Conservation (phyloP, 2,888 invertebrate species). For the Metallyticus violacea region DNA sequence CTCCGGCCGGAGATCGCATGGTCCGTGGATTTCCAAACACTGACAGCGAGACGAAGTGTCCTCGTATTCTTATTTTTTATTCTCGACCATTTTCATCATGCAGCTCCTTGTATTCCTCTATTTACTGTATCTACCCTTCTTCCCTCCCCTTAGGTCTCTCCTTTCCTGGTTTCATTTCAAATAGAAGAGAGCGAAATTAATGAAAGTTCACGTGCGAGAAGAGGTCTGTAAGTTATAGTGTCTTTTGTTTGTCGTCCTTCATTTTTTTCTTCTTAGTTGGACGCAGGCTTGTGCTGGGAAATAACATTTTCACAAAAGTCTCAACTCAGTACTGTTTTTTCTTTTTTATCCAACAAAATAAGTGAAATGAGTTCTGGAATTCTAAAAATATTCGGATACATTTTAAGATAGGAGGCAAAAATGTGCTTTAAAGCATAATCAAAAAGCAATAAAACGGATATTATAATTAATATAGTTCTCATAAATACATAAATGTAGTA, state of each 20-base stretch:
- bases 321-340: not conserved
- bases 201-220: not conserved
- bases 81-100: not conserved
- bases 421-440: no score
- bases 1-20: not conserved
- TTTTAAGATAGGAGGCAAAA: no score
- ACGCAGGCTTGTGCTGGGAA: not conserved
- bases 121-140: no score
- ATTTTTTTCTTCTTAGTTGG: not conserved
- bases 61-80: not conserved
- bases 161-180: not conserved
- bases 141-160: not conserved
- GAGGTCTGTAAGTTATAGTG: no score
- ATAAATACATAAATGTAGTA: no score
- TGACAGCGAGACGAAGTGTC: not conserved
- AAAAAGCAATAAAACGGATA: no score
- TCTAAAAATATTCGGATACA: no score
- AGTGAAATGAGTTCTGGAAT: not conserved
- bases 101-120: not conserved
- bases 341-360: not conserved
- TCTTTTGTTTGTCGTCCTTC: not conserved
- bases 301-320: not conserved
- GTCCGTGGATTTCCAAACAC: not conserved
- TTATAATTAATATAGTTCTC: no score
- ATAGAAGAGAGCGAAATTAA: not conserved